Evolutionary conservation across 2,888 invertebrate species (phyloP).

Genomic region (Drosophila falleni): DNA sequence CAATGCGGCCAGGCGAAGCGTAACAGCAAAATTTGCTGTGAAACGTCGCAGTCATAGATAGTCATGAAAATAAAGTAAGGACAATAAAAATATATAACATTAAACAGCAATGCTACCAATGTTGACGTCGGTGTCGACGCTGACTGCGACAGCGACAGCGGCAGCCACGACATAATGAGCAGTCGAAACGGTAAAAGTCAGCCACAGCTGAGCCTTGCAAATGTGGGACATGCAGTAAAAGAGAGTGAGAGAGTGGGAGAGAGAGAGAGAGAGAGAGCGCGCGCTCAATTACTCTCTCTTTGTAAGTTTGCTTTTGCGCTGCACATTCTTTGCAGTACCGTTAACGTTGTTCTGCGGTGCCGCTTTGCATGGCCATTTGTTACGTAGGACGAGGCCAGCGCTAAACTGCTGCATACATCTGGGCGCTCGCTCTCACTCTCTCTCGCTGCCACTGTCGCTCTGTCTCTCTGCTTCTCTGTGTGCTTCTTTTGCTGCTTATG

Average conservation of each 20-base stretch:
- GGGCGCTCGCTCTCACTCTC: conserved; percentile 36
- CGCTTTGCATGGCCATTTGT: conserved; percentile 72
- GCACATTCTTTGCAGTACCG: conserved; percentile 75
- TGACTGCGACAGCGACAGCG: conserved; percentile 16
- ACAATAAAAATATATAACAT: conserved; percentile 73
- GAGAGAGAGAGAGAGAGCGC: conserved; percentile 27
- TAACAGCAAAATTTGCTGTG: conserved; percentile 49
- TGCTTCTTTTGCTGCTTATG: conserved; percentile 56
- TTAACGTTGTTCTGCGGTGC: conserved; percentile 66
- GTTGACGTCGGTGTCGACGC: conserved; percentile 27
- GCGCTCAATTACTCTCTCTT: conserved; percentile 2
- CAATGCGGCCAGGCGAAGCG: conserved; percentile 72
- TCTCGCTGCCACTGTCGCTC: conserved; percentile 6
- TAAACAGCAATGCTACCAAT: conserved; percentile 55
- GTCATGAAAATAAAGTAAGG: conserved; percentile 62
- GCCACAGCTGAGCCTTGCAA: conserved; percentile 65
- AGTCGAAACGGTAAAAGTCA: conserved; percentile 60
- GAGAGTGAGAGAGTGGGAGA: conserved; percentile 29
- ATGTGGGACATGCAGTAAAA: conserved; percentile 59
- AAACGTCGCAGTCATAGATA: conserved; percentile 60
- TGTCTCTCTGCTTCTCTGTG: not conserved
- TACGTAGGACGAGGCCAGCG: conserved; percentile 44
- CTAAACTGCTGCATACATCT: conserved; percentile 58
- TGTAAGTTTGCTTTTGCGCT: conserved; percentile 50
- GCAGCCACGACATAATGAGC: conserved; percentile 59